Evolutionary conservation across 2,888 invertebrate species (phyloP), one percentile per base, ranked within the genome.

Genomic region (Stenodera caucasica): DNA sequence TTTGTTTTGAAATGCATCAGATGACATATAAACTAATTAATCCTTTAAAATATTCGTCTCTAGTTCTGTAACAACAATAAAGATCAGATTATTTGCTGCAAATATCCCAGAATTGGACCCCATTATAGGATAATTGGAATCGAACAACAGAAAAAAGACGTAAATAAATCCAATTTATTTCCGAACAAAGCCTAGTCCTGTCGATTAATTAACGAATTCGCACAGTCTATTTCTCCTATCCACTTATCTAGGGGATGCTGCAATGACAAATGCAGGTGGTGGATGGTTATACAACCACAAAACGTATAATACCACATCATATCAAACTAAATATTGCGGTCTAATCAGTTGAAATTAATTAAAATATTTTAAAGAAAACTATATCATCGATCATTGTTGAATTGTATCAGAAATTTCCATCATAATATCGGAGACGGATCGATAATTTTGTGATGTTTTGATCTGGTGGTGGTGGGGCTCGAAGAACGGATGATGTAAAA

Each of bases 11-110:
- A 61, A 60, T 64, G 60, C 63, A 55, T 32, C 37, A 52, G 54
- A 45, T 60, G 60, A 49, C 51, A 57, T 60, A 37, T 55, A 57
- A 59, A 61, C 59, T 61, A 66, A 66, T 66, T 63, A 63, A 56
- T 26, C 56, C 53, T 53, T 32, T 53, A 53, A 53, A 15, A 53
- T 32, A 33, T 53, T 23, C 33, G 53, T 35, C 33, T 33, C 33
- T 26, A 26, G 33, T 32, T 18, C 23, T 9, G n/a, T 4, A 30
- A 5, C 18, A 9, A 23, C 26, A 26, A 45, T 18, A 11, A 40
- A n/a, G 53, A 32, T 53, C 18, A 33, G 53, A 32, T 53, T 53
- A 53, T 53, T 53, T 12, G 21, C 2, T 53, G 33, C 4, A 26
- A 53, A 53, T 53, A 32, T 9, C 12, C 14, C 9, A 26, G 2